Evolutionary conservation across 2,888 invertebrate genomes (phyloP).

Genomic region (Seira ritae): DNA sequence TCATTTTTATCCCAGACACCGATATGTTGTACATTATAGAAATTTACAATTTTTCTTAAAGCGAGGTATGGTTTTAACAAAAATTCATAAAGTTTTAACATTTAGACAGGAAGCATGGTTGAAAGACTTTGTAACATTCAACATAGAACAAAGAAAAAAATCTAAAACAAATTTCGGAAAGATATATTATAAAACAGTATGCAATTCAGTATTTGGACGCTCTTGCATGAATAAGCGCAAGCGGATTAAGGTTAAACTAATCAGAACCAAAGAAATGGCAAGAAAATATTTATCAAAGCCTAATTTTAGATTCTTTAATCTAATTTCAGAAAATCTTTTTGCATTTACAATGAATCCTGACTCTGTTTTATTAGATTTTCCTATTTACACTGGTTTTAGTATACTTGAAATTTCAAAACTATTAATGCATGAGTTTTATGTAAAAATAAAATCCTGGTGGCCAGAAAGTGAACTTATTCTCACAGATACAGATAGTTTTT

Average conservation of each 20-base stretch:
- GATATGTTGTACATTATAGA: constrained; percentile 29
- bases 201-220: not conserved
- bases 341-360: constrained; percentile 15
- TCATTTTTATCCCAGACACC: constrained; percentile 19
- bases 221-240: not conserved
- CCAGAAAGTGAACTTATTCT: not conserved
- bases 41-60: constrained; percentile 22
- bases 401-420: constrained; percentile 39
- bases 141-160: constrained; percentile 32
- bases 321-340: constrained; percentile 20
- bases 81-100: constrained; percentile 22
- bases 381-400: constrained; percentile 32
- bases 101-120: constrained; percentile 42
- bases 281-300: not conserved
- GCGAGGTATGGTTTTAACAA: constrained; percentile 18
- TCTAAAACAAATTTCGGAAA: constrained; percentile 16
- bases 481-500: constrained; percentile 57
- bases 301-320: constrained; percentile 35
- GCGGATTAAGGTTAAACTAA: not conserved
- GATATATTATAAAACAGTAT: not conserved
- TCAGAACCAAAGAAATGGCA: not conserved
- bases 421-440: constrained; percentile 33
- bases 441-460: constrained; percentile 44
- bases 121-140: constrained; percentile 9
- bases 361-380: constrained; percentile 25